These are phyloP conservation scores for Amphipyra berbera DNA, from an alignment of 2,888 invertebrate species.

Conservation along the genomic window DNA sequence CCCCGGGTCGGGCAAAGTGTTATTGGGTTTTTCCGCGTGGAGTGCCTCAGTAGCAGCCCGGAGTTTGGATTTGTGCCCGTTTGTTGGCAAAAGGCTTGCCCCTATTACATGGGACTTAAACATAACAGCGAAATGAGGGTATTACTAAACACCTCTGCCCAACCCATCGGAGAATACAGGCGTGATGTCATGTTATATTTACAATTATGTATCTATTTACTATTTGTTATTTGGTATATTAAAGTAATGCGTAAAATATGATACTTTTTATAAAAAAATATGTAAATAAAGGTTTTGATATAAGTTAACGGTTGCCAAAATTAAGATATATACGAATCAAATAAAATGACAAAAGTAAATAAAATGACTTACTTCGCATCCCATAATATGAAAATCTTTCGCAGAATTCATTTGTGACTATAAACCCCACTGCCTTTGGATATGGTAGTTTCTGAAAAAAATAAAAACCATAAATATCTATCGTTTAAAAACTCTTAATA, in stretches of 20 bases:
- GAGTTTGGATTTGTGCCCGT: too few species aligned
- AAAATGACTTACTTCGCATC: conserved; percentile 95
- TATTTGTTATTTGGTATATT: background rate
- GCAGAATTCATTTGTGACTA: conserved; percentile 99
- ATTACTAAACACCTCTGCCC: too few species aligned
- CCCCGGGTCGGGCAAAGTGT: too few species aligned
- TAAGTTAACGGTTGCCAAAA: conserved; percentile 4
- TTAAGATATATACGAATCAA: conserved; percentile 18
- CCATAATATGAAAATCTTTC: conserved; percentile 99
- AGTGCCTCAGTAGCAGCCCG: too few species aligned
- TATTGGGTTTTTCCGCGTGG: too few species aligned
- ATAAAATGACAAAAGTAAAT: conserved; percentile 1
- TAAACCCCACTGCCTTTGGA: conserved; percentile 97
- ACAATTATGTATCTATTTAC: too few species aligned
- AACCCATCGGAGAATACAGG: too few species aligned
- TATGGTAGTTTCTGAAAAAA: conserved; percentile 92
- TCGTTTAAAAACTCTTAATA: too few species aligned
- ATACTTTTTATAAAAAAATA: background rate
- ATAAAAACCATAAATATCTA: background rate
- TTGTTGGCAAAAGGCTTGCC: too few species aligned
- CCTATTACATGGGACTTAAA: too few species aligned
- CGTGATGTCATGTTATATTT: too few species aligned
- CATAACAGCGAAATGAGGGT: too few species aligned
- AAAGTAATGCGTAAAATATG: background rate
- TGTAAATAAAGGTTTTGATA: background rate